Evolutionary conservation across 2,797 vertebrate genomes (phyloP), one percentile per base, ranked within the genome.

Genomic region (Heterohyrax brucei): DNA sequence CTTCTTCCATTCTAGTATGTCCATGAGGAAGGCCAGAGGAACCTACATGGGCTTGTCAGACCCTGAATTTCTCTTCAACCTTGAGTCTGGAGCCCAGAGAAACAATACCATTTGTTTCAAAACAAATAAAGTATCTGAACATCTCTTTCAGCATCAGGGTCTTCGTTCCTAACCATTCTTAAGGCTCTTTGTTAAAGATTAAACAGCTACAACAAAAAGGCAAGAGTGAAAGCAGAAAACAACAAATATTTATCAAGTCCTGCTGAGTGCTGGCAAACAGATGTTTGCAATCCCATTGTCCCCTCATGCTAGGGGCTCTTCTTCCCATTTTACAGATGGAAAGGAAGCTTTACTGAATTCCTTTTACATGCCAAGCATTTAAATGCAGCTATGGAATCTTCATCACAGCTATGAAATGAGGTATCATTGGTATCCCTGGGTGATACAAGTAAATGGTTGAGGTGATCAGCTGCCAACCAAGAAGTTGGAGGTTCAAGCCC

Each of bases 101-200:
- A 73, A 82, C 62, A 66, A 75, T 39, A 10, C 3, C 0, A 68
- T 73, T 81, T 75, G 30, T 26, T 77, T 87, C 61, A 39, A 44
- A 33, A 75, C 2, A 53, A 85, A 86, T 28, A 28, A 82, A 78
- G 50, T 26, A 33, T 53, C 39, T 56, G 21, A 73, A 68, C 19
- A 73, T 39, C n/a, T 91, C 19, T 26, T 46, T 84, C 50, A 33
- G 19, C 28, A 12, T 12, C 50, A 18, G 4, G 1, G 56, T 62
- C 92, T 84, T 93, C 62, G 56, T 30, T 91, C 19, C 68, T 80
- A 87, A 73, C 16, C 62, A 53, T 44, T 78, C 75, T 81, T 84
- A 80, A 75, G 91, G 94, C 61, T 64, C 77, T 9, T 46, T 92
- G 87, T 84, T 73, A 66, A 89, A 78, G 73, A 66, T 56, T 7